Base-by-base conservation (phyloP, 1,140 invertebrate genomes). In the Calycopis cecrops region DNA sequence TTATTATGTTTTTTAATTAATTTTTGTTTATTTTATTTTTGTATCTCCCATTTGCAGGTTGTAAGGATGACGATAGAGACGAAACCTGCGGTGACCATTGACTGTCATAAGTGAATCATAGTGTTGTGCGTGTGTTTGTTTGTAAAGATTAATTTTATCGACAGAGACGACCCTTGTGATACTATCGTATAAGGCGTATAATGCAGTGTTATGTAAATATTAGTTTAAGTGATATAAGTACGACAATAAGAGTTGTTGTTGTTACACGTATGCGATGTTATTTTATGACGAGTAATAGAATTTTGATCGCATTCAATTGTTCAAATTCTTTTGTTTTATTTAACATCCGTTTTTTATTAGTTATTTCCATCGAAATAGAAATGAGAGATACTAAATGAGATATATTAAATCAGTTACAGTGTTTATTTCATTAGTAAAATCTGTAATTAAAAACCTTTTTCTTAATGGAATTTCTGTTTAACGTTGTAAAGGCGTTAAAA, bases 81-180 rank as follows among this genome's bases (percentile, higher is more conserved):
- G 81, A 86, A 53, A 50, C 77, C 57, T 76, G 62, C 78, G 70
- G 73, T 73, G 79, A 82, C 61, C 81, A 79, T 70, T 86, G 73
- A 84, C 69, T 74, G 56, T 59, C 54, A 44, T 44, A 59, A 38
- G 52, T 42, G 50, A 70, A 62, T 61, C 53, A 67, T 67, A 74
- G 71, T 78, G 69, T 74, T 65, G 67, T 72, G 62, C 67, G 63
- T 72, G 68, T 56, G 62, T 64, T 64, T 64, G 59, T 68, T 76
- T 59, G 67, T 71, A 66, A 63, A 62, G 54, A 61, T 61, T 71
- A 67, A 65, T 71, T 63, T 67, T 67, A 81, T 86, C 83, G 83
- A 71, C 58, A 83, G 69, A 73, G 83, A 86, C 83, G 80, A 86
- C 81, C 50, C 53, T 76, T 82, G 83, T 86, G 80, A 84, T 86